Conservation (phyloP, 2,797 vertebrate species). For the Cryptoprocta ferox region DNA sequence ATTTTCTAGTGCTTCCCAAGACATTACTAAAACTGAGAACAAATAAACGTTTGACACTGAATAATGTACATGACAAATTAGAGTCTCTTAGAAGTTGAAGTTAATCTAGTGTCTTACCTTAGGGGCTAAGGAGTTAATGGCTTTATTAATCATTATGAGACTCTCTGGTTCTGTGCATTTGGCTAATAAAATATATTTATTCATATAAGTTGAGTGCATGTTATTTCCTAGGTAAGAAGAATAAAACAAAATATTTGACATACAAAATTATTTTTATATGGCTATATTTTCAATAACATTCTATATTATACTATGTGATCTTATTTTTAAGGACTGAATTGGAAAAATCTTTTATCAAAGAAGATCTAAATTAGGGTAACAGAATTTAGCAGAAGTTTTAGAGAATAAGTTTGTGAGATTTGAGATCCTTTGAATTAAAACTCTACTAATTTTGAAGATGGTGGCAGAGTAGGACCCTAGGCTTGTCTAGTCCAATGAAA, state of each 20-base stretch:
- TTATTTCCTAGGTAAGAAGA: slow-evolving; percentile 11
- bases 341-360: slow-evolving; percentile 10
- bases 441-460: neutral
- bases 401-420: neutral
- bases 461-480: neutral
- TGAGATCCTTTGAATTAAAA: neutral
- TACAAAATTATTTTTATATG: slow-evolving; percentile 20
- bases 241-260: slow-evolving; percentile 18
- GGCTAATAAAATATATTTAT: neutral
- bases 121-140: neutral
- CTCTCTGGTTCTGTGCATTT: neutral
- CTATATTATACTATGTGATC: neutral
- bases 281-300: neutral
- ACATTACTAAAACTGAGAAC: slow-evolving; percentile 6
- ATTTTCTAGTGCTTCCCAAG: neutral
- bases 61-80: neutral
- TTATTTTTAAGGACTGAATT: slow-evolving; percentile 26
- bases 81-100: neutral
- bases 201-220: neutral
- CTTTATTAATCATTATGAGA: slow-evolving; percentile 34
- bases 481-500: neutral
- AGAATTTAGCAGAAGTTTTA: slow-evolving; percentile 8
- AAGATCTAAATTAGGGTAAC: neutral
- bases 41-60: neutral
- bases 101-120: neutral